phyloP scores from a whole-genome alignment of 2,888 invertebrate genomes.

The Protophormia terraenovae region DNA sequence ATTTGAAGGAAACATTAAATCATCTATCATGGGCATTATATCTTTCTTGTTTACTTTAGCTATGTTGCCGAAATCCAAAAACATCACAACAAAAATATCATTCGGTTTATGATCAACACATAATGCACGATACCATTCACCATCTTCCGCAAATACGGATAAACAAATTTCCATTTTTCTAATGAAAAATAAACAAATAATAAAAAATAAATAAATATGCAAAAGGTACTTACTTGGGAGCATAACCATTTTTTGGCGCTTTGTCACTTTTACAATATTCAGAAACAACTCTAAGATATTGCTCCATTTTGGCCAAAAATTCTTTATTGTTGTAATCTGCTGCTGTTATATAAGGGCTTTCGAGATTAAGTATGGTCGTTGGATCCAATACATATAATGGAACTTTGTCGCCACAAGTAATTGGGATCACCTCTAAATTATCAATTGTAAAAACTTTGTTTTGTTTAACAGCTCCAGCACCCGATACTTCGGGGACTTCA shows the following conservation, averaged over 20 bases:
- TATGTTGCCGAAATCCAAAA: constrained; percentile 72
- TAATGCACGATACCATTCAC: constrained; percentile 73
- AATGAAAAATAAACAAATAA: neutral
- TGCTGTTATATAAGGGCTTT: constrained; percentile 70
- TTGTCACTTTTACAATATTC: constrained; percentile 66
- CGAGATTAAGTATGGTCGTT: constrained; percentile 60
- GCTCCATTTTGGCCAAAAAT: constrained; percentile 64
- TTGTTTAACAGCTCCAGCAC: neutral
- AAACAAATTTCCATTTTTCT: constrained; percentile 72
- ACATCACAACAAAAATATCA: constrained; percentile 70
- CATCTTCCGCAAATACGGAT: constrained; percentile 70
- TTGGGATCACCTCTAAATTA: constrained; percentile 70
- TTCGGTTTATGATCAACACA: constrained; percentile 67
- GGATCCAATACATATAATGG: constrained; percentile 69
- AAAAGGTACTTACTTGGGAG: constrained; percentile 68
- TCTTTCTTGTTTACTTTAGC: constrained; percentile 68
- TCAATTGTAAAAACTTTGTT: constrained; percentile 60
- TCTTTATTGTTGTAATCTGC: constrained; percentile 65
- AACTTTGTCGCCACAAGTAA: constrained; percentile 67
- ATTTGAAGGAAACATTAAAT: constrained; percentile 71
- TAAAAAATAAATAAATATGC: neutral
- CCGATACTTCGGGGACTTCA: neutral
- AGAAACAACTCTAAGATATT: constrained; percentile 60
- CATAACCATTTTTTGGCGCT: constrained; percentile 58
- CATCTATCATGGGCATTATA: constrained; percentile 69